phyloP scores from a whole-genome alignment of 2,797 vertebrate species.

The Takifugu rubripes region DNA sequence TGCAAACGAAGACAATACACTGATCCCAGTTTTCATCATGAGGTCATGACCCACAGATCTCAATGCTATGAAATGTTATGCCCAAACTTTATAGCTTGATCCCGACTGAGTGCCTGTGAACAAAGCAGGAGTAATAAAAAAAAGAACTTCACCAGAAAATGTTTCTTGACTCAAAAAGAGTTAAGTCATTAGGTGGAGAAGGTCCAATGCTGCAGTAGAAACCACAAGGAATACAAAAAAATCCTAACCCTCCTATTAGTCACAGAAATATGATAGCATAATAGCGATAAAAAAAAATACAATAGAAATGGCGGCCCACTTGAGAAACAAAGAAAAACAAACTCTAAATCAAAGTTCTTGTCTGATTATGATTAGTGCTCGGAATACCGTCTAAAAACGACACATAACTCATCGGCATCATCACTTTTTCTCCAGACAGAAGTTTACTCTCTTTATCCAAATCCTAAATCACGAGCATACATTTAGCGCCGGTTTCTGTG shows the following conservation, averaged over 20 bases:
- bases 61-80: no score
- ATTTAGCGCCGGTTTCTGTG: slow-evolving; percentile 51
- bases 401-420: slow-evolving; percentile 36
- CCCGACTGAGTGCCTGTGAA: no score
- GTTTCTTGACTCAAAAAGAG: no score
- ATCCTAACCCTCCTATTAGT: no score
- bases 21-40: no score
- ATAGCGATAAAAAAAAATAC: background rate
- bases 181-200: background rate
- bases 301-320: background rate
- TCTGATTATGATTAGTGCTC: slow-evolving; percentile 36
- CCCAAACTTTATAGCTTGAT: no score
- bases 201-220: background rate
- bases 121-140: no score
- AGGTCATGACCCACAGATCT: no score
- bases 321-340: slow-evolving; percentile 12
- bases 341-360: slow-evolving; percentile 29
- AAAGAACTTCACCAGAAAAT: no score
- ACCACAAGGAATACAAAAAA: no score
- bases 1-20: no score
- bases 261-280: no score
- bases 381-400: slow-evolving; percentile 8
- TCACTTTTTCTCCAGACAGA: slow-evolving; percentile 30
- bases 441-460: slow-evolving; percentile 30
- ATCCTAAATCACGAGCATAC: slow-evolving; percentile 46